Conservation (phyloP, 2,888 invertebrate species). For the Actias luna region DNA sequence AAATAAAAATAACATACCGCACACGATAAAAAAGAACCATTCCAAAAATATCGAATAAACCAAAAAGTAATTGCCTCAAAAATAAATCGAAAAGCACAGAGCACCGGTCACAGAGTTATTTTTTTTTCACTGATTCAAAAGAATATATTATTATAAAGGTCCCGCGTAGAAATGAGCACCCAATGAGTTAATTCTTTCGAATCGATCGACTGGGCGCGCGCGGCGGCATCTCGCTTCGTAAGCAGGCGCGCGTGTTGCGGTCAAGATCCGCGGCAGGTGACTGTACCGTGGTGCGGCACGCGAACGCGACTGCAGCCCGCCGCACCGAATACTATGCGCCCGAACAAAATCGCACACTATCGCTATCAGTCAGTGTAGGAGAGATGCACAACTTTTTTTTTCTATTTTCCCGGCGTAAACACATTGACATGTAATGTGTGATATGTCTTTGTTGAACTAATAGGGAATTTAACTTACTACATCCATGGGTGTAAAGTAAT, state of each 20-base stretch:
- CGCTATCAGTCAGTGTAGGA: not conserved
- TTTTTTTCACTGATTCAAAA: conserved; percentile 20
- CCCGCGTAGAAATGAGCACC: conserved; percentile 22
- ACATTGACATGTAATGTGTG: too few relatives aligned
- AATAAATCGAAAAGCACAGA: conserved; percentile 37
- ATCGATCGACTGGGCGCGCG: conserved; percentile 45
- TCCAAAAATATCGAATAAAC: conserved; percentile 24
- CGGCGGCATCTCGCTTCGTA: conserved; percentile 39
- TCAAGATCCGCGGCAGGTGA: conserved; percentile 65
- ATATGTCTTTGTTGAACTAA: too few relatives aligned
- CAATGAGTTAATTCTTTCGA: conserved; percentile 37
- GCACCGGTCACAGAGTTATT: conserved; percentile 27
- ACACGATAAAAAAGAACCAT: conserved; percentile 31
- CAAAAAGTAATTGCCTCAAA: conserved; percentile 35
- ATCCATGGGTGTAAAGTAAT: too few relatives aligned
- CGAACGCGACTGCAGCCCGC: conserved; percentile 10
- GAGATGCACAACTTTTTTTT: conserved; percentile 7
- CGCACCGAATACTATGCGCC: conserved; percentile 3
- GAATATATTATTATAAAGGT: conserved; percentile 12
- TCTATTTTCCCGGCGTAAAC: too few relatives aligned
- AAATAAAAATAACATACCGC: conserved; percentile 30
- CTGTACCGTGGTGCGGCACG: conserved; percentile 38
- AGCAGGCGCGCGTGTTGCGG: conserved; percentile 52
- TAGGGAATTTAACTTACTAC: too few relatives aligned
- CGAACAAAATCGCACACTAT: conserved; percentile 1